Evolutionary conservation across 2,888 invertebrate species (phyloP).

Genomic region (Drosophila stalkeri): DNA sequence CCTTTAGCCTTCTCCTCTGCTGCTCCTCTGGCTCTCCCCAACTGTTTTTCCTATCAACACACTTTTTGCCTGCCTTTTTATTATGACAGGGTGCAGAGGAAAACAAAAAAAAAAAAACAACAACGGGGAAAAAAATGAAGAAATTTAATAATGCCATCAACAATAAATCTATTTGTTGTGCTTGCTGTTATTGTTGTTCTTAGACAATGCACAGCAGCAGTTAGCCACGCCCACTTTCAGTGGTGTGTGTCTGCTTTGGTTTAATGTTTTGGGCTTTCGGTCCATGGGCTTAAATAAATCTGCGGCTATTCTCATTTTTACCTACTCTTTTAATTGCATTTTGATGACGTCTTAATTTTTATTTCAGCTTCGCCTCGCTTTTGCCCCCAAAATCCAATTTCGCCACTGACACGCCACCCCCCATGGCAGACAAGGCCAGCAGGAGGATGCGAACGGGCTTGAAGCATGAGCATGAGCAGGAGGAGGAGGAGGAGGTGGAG

Average conservation of each 20-base stretch:
- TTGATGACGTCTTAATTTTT: constrained; percentile 81
- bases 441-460: background rate
- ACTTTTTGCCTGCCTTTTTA: constrained; percentile 58
- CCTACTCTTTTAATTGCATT: constrained; percentile 79
- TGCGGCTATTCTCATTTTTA: constrained; percentile 75
- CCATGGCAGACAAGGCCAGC: background rate
- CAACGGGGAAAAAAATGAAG: constrained; percentile 34
- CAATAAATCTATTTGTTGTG: constrained; percentile 80
- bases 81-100: constrained; percentile 57
- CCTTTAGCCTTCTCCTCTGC: background rate
- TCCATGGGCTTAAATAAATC: constrained; percentile 71
- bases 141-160: constrained; percentile 82
- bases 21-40: background rate
- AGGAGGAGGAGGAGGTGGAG: background rate
- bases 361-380: constrained; percentile 54
- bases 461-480: too few relatives aligned
- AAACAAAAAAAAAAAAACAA: constrained; percentile 17
- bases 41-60: constrained; percentile 42
- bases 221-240: constrained; percentile 4
- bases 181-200: constrained; percentile 49
- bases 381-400: constrained; percentile 13
- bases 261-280: constrained; percentile 40
- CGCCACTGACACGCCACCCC: constrained; percentile 13
- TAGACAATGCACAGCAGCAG: constrained; percentile 55
- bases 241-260: constrained; percentile 8